A percentile compares a stretch with the other conserved stretches of the same genome.
phyloP scores from a whole-genome alignment of 2,888 invertebrate genomes.

The Rhagium mordax region DNA sequence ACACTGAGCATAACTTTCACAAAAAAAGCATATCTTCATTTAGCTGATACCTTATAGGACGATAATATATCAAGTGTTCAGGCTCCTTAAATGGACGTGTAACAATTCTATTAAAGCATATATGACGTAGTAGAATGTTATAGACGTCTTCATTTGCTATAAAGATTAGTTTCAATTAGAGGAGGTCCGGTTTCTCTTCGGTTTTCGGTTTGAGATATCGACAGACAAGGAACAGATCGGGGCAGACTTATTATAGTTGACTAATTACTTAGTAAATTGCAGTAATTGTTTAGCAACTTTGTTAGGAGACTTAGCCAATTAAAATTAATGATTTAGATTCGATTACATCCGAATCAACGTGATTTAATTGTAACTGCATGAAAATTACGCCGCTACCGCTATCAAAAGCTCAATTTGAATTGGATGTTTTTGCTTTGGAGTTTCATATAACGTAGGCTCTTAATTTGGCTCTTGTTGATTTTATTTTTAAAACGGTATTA shows the following conservation, averaged over 20 bases:
- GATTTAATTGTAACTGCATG: constrained; percentile 56
- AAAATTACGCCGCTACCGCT: constrained; percentile 39
- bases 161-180: constrained; percentile 40
- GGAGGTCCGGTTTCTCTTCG: constrained; percentile 33
- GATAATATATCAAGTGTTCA: constrained; percentile 40
- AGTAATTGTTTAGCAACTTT: constrained; percentile 60
- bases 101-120: constrained; percentile 45
- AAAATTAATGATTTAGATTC: constrained; percentile 64
- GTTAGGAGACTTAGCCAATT: constrained; percentile 62
- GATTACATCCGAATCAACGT: constrained; percentile 60
- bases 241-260: constrained; percentile 54
- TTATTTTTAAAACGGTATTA: background rate
- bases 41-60: constrained; percentile 37
- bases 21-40: background rate
- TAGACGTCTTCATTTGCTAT: constrained; percentile 48
- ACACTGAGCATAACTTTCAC: background rate
- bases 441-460: background rate
- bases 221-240: constrained; percentile 41
- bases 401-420: background rate
- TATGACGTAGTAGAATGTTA: constrained; percentile 41
- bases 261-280: constrained; percentile 61
- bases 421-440: background rate
- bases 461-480: background rate
- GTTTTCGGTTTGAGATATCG: constrained; percentile 49
- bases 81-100: constrained; percentile 49